phyloP scores from a whole-genome alignment of 2,797 vertebrate genomes.

The Pelodytes ibericus region DNA sequence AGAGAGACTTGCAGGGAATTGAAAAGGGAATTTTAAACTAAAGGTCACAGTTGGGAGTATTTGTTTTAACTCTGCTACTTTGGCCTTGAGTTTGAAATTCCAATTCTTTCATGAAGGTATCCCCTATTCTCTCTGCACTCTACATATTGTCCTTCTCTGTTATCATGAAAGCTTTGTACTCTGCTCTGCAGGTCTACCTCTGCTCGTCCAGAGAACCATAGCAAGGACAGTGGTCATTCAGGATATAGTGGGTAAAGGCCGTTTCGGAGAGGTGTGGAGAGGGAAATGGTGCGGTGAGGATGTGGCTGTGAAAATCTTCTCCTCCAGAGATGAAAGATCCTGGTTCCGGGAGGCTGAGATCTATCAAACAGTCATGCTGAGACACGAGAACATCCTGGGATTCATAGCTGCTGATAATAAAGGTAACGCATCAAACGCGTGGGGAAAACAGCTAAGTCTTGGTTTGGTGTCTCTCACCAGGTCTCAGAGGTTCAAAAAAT shows the following conservation, averaged over 20 bases:
- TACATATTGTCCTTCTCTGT: no score
- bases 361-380: constrained; percentile 95
- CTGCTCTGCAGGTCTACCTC: constrained; percentile 85
- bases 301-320: constrained; percentile 98
- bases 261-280: constrained; percentile 94
- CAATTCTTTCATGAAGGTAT: no score
- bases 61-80: no score
- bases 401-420: constrained; percentile 98
- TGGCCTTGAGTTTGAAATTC: no score
- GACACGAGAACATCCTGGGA: constrained; percentile 95
- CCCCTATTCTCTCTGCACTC: no score
- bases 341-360: constrained; percentile 98
- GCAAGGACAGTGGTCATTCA: constrained; percentile 94
- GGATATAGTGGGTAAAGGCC: constrained; percentile 92
- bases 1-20: no score
- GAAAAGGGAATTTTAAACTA: no score
- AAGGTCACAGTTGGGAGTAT: no score
- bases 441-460: no score
- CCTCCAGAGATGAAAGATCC: constrained; percentile 91
- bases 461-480: no score
- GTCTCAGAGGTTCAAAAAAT: no score
- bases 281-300: constrained; percentile 96
- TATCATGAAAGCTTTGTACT: no score
- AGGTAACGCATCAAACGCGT: constrained; percentile 77
- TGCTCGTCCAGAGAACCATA: constrained; percentile 94